phyloP scores from a whole-genome alignment of 2,888 invertebrate species.

The Zeuzera pyrina region DNA sequence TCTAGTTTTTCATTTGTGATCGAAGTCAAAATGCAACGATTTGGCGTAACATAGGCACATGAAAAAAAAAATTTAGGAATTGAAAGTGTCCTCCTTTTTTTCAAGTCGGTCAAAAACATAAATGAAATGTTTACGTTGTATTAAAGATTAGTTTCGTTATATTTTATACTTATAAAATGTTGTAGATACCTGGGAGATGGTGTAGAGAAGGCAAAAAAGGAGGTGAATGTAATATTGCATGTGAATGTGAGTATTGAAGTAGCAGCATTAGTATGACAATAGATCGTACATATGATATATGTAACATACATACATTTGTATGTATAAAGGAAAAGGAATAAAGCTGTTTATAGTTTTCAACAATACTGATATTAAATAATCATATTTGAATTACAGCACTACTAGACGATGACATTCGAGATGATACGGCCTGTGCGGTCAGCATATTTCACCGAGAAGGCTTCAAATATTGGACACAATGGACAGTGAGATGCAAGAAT shows the following conservation, averaged over 20 bases:
- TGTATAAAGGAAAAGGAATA: no score
- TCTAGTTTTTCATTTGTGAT: no score
- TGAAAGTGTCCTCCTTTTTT: neutral
- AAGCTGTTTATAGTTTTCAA: no score
- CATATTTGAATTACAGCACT: constrained; percentile 34
- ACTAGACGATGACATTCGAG: constrained; percentile 54
- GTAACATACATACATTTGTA: no score
- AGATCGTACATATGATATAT: neutral
- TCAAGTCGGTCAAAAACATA: neutral
- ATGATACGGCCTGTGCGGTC: constrained; percentile 53
- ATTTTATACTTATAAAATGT: no score
- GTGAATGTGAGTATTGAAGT: constrained; percentile 48
- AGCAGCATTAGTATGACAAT: neutral
- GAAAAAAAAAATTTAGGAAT: neutral
- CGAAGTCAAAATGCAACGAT: no score
- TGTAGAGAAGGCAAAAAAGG: constrained; percentile 53
- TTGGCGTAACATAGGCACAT: no score
- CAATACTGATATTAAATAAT: no score
- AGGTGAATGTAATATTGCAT: constrained; percentile 53
- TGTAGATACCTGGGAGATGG: constrained; percentile 61
- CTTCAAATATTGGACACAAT: constrained; percentile 57
- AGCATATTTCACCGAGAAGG: constrained; percentile 50
- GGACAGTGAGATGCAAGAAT: constrained; percentile 54
- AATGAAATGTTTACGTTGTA: neutral
- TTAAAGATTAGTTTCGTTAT: constrained; percentile 1